A percentile compares a stretch with the other conserved stretches of the same genome.
Conservation (phyloP, 2,888 invertebrate genomes). For the Galeruca laticollis region DNA sequence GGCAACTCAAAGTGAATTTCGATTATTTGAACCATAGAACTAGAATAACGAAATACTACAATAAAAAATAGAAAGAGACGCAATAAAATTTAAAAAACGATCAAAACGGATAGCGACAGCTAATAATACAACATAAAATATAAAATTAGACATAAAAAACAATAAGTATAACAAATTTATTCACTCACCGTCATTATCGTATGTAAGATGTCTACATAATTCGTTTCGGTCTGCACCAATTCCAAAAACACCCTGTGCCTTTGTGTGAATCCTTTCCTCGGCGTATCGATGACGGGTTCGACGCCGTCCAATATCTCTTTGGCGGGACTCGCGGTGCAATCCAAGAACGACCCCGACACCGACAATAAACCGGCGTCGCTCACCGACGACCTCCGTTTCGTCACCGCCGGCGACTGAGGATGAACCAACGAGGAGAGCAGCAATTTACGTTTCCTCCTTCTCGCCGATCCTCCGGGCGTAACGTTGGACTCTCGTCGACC, state of each 20-base stretch:
- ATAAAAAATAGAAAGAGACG: too few relatives aligned
- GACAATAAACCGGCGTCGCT: conserved; percentile 88
- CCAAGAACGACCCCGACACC: conserved; percentile 89
- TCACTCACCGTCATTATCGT: conserved; percentile 88
- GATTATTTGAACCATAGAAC: too few relatives aligned
- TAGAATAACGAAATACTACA: too few relatives aligned
- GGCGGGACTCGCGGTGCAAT: conserved; percentile 86
- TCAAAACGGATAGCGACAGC: too few relatives aligned
- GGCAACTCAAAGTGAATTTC: too few relatives aligned
- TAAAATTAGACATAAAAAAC: too few relatives aligned
- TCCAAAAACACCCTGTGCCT: conserved; percentile 90
- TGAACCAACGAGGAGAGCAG: conserved; percentile 70
- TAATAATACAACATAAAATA: too few relatives aligned
- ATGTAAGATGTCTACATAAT: conserved; percentile 95
- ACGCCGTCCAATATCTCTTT: conserved; percentile 68
- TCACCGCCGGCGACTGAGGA: conserved; percentile 70
- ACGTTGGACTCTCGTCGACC: conserved; percentile 72
- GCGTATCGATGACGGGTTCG: conserved; percentile 69
- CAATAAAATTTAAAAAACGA: too few relatives aligned
- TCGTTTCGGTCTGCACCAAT: conserved; percentile 95
- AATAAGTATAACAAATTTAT: background rate
- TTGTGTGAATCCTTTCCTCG: conserved; percentile 78
- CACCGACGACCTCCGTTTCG: conserved; percentile 87
- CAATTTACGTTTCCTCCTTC: conserved; percentile 84
- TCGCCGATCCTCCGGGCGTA: conserved; percentile 67